Conservation (phyloP, 2,888 invertebrate genomes). For the Plebejus anna region DNA sequence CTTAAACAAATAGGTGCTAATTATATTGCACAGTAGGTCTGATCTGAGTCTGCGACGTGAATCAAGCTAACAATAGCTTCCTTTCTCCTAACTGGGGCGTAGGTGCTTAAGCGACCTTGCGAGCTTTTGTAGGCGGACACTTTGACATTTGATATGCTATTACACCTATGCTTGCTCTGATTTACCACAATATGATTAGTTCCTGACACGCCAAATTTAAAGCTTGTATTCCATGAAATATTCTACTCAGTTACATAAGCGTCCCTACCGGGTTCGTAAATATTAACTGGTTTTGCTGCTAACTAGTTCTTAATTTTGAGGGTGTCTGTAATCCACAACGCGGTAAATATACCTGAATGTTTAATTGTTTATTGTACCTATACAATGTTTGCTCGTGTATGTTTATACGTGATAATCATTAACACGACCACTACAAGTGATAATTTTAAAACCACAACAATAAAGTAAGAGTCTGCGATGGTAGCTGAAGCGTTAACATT, state of each 20-base stretch:
- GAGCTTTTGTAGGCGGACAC: slow-evolving; percentile 42
- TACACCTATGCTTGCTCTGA: slow-evolving; percentile 34
- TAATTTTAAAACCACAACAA: slow-evolving; percentile 13
- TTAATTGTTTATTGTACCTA: too few species aligned
- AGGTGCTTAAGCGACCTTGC: slow-evolving; percentile 61
- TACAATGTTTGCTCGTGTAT: background rate
- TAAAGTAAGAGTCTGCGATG: slow-evolving; percentile 24
- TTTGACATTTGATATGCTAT: slow-evolving; percentile 38
- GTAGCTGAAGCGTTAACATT: slow-evolving; percentile 23
- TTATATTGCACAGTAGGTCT: slow-evolving; percentile 23
- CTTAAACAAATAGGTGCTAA: slow-evolving; percentile 26
- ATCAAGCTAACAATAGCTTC: slow-evolving; percentile 62
- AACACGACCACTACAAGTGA: slow-evolving; percentile 9
- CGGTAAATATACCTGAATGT: too few species aligned
- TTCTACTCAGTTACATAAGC: background rate
- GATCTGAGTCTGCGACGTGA: slow-evolving; percentile 34
- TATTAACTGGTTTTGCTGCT: background rate
- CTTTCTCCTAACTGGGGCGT: slow-evolving; percentile 71
- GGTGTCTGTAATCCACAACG: background rate
- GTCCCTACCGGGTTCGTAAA: background rate
- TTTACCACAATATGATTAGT: slow-evolving; percentile 29
- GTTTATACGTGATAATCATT: background rate
- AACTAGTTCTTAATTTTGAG: background rate
- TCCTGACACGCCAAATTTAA: background rate
- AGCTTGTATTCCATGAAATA: background rate